Conservation (phyloP, 2,797 vertebrate species). For the Chiroxiphia lanceolata region DNA sequence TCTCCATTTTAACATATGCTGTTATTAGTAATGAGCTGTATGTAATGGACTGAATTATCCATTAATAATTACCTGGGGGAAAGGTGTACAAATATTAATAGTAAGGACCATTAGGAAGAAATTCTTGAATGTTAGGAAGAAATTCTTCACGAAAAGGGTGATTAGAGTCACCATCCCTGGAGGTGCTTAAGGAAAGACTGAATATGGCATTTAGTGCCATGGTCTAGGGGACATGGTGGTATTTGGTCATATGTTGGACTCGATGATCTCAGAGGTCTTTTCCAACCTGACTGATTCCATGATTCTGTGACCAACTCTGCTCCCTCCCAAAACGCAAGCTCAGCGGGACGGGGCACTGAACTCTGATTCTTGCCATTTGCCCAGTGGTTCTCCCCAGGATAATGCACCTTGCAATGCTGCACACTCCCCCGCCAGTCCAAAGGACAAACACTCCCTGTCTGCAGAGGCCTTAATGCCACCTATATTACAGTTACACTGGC, state of each 20-base stretch:
- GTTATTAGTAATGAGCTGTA: constrained; percentile 14
- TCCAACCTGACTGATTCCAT: neutral
- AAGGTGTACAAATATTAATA: neutral
- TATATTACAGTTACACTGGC: neutral
- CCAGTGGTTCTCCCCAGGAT: neutral
- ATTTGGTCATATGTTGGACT: neutral
- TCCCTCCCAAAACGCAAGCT: neutral
- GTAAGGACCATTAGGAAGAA: neutral
- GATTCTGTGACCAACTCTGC: neutral
- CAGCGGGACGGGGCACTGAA: neutral
- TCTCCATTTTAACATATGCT: neutral
- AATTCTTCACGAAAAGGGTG: neutral
- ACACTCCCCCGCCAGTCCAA: neutral
- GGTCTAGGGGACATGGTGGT: neutral
- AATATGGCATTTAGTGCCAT: neutral
- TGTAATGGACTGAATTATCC: constrained; percentile 46
- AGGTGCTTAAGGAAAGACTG: neutral
- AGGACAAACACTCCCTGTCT: neutral
- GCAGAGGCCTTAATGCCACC: neutral
- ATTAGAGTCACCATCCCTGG: neutral
- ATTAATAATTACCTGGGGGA: constrained; percentile 27
- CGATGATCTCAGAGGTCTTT: neutral
- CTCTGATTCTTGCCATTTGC: neutral
- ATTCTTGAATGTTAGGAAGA: neutral
- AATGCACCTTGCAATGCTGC: neutral